Base-by-base conservation (phyloP, 2,797 vertebrate genomes). In the Lagorchestes hirsutus region DNA sequence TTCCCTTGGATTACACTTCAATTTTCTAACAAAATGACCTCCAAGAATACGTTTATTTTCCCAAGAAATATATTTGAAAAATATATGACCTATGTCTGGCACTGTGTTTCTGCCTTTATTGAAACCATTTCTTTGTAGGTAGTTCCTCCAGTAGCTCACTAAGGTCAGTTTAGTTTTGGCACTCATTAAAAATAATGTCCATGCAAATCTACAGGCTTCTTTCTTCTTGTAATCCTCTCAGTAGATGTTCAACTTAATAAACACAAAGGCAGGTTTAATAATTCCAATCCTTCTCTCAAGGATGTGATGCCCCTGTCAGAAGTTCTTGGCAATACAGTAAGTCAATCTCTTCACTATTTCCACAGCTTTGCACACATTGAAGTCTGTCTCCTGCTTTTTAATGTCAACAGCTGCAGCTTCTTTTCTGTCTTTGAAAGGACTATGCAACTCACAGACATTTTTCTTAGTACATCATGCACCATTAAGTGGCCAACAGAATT, bases 211-310 rank as follows among this genome's bases (percentile, higher is more conserved):
- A 56, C 91, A 27, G 8, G 54, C 55, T 96, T 93, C 82, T 54
- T 96, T 97, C 74, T 50, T 92, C 94, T 92, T 56, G 34, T 96
- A 98, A 98, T 97, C 97, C 97, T 93, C 97, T 94, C 34, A 90
- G 96, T 96, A 97, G 96, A 97, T 90, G 95, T 97, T 98, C 97
- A 92, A 99, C 99, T 99, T 98, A 98, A 97, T 57, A 96, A 99
- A 99, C 1, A 9, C 99, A 99, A 99, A 99, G 98, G 98, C 97
- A 96, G 97, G 97, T 98, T 99, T 98, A 99, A 98, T 98, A 98
- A 98, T 98, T 98, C 97, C 97, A 97, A 97, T 98, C 97, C 97
- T 98, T 98, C 97, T 98, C 98, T 96, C 98, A 97, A 98, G 98
- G 98, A 98, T 98, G 98, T 28, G 98, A 98, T 94, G 98, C 97